A percentile compares a stretch with the other conserved stretches of the same genome.
phyloP scores from a whole-genome alignment of 2,888 invertebrate genomes.

The Polietes domitor region DNA sequence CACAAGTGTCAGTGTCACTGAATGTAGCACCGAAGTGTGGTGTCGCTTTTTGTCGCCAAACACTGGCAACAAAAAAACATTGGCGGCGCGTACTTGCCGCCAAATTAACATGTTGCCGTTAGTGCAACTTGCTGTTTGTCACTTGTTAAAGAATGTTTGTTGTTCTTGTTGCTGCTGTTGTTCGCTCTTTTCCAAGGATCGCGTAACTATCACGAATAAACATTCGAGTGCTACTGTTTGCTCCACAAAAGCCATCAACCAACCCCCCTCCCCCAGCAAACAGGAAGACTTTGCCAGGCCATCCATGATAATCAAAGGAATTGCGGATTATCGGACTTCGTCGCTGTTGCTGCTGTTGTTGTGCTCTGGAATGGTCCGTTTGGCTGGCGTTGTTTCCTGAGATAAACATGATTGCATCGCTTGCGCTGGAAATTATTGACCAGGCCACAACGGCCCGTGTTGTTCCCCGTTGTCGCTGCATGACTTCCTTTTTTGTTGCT shows the following conservation, averaged over 20 bases:
- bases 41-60: constrained; percentile 26
- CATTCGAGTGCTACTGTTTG: constrained; percentile 62
- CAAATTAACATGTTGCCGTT: constrained; percentile 66
- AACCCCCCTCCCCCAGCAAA: no score
- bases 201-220: constrained; percentile 58
- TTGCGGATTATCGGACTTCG: constrained; percentile 53
- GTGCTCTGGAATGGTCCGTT: constrained; percentile 37
- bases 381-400: constrained; percentile 26
- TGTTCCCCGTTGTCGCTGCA: constrained; percentile 62
- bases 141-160: constrained; percentile 61
- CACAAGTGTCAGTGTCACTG: constrained; percentile 65
- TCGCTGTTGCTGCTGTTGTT: constrained; percentile 24
- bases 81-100: neutral
- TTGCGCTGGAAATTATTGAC: constrained; percentile 38
- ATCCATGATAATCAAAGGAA: constrained; percentile 56
- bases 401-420: neutral
- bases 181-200: constrained; percentile 38
- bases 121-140: constrained; percentile 60
- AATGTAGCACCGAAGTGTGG: constrained; percentile 29
- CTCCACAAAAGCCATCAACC: constrained; percentile 44
- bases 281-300: constrained; percentile 52
- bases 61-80: constrained; percentile 32
- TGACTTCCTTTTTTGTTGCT: constrained; percentile 62
- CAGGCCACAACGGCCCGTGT: constrained; percentile 13
- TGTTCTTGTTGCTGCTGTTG: neutral